A percentile compares a stretch with the other conserved stretches of the same genome.
Conservation (phyloP, 2,113 vertebrate genomes). For the Rhinolophus sinicus region DNA sequence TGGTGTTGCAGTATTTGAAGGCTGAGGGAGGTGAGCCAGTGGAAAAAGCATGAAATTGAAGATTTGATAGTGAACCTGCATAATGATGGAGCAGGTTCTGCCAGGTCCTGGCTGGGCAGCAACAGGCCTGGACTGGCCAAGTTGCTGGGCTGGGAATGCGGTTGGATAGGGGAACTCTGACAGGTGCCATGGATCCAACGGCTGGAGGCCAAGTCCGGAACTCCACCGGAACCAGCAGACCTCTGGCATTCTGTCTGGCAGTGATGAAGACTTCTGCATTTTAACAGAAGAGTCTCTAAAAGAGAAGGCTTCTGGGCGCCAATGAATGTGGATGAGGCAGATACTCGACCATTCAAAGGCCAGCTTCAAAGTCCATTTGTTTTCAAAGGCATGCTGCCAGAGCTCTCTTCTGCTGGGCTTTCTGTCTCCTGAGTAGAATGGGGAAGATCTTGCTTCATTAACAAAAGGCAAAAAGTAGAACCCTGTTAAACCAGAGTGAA, state of each 20-base stretch:
- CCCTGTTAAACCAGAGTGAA: not conserved
- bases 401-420: not conserved
- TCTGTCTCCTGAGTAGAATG: not conserved
- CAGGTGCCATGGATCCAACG: not conserved
- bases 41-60: not conserved
- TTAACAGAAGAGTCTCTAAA: not conserved
- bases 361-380: not conserved
- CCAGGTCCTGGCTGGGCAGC: not conserved
- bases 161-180: not conserved
- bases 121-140: not conserved
- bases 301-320: not conserved
- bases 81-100: not conserved
- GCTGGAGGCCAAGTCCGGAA: not conserved
- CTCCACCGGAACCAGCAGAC: not conserved
- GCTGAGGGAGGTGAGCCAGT: not conserved
- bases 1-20: not conserved
- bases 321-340: not conserved
- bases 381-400: not conserved
- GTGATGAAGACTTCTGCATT: constrained; percentile 34
- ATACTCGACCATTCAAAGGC: not conserved
- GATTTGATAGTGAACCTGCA: not conserved
- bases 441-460: constrained; percentile 21
- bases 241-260: not conserved
- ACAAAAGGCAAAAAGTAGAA: not conserved
- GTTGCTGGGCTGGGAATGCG: not conserved